Evolutionary conservation across 2,113 vertebrate species (phyloP).

Genomic region (Erythrocercus mccallii): DNA sequence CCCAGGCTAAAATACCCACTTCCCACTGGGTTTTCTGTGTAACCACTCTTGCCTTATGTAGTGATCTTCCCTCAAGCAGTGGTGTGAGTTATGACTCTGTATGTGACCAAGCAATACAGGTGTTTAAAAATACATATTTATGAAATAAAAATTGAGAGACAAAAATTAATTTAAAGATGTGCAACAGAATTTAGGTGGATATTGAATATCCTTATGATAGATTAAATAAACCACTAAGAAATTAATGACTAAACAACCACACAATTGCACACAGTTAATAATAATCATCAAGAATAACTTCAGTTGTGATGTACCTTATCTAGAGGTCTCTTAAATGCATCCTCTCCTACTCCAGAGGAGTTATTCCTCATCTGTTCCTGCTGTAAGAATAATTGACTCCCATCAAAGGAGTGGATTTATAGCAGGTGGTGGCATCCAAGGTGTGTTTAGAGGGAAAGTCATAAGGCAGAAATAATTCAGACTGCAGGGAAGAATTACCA

Average conservation of each 20-base stretch:
- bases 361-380: background rate
- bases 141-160: background rate
- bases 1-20: background rate
- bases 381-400: background rate
- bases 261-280: background rate
- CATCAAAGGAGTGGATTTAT: background rate
- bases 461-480: conserved; percentile 19
- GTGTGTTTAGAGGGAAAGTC: background rate
- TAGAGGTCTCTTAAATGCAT: background rate
- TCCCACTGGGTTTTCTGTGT: background rate
- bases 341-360: background rate
- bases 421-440: background rate
- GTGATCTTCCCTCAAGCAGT: background rate
- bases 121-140: background rate
- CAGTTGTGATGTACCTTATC: background rate
- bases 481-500: background rate
- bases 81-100: background rate
- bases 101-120: background rate
- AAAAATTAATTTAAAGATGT: background rate
- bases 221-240: background rate
- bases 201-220: background rate
- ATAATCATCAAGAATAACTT: background rate
- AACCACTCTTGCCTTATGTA: background rate
- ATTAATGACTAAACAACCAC: background rate
- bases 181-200: background rate